Evolutionary conservation across 1,140 invertebrate genomes (phyloP).

Genomic region (Oscheius sp.): DNA sequence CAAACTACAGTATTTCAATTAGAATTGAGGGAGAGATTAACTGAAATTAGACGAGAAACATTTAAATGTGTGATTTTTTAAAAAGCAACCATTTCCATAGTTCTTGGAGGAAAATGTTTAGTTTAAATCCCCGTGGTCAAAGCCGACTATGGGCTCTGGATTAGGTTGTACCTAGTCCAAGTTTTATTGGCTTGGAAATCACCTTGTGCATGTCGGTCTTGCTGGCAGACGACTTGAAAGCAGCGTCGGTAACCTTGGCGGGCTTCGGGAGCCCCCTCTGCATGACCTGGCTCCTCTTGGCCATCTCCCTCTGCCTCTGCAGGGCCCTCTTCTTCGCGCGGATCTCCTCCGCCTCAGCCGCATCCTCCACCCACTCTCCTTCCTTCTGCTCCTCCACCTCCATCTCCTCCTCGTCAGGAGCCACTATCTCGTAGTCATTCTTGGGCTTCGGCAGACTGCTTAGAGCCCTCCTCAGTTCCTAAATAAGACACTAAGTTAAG

Average conservation of each 20-base stretch:
- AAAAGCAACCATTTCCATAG: no score
- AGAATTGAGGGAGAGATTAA: no score
- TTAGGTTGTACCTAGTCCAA: no score
- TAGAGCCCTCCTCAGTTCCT: conserved; percentile 73
- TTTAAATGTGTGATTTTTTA: no score
- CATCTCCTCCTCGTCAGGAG: conserved; percentile 77
- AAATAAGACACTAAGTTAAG: not conserved
- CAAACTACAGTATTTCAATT: not conserved
- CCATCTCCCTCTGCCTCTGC: conserved; percentile 60
- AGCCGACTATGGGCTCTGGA: no score
- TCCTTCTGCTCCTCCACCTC: conserved; percentile 59
- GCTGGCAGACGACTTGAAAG: conserved; percentile 43
- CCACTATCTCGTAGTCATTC: conserved; percentile 97
- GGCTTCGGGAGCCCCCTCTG: conserved; percentile 85
- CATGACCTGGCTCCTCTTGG: conserved; percentile 73
- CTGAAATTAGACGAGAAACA: no score
- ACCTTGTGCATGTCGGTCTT: conserved; percentile 78
- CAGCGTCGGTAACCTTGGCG: conserved; percentile 67
- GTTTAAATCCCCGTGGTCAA: no score
- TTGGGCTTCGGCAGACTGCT: conserved; percentile 79
- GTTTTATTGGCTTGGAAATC: not conserved
- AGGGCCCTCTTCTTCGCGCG: conserved; percentile 30
- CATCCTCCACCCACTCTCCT: conserved; percentile 59
- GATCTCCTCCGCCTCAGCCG: conserved; percentile 45
- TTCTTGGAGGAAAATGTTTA: no score